Percentiles rank a stretch among this genome's conserved stretches.
These are phyloP conservation scores for Cebidichthys violaceus DNA, from an alignment of 2,113 vertebrate genomes.

Conservation along the genomic window DNA sequence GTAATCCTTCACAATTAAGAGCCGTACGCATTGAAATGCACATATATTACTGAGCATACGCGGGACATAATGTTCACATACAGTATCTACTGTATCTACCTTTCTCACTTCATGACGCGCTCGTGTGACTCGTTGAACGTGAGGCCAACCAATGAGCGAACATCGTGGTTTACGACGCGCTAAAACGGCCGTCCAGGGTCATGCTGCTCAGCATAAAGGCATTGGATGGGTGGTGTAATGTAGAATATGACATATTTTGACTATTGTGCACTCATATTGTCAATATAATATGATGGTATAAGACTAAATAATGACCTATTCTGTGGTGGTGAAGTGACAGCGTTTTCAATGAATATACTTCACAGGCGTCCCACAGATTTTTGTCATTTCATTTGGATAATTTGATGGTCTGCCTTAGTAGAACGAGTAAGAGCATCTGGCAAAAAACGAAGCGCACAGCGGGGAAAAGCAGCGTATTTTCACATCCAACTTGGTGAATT, in stretches of 20 bases:
- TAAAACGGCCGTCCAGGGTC: slow-evolving; percentile 41
- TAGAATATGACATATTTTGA: not conserved
- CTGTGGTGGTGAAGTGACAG: not conserved
- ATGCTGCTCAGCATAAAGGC: not conserved
- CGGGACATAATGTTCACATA: not conserved
- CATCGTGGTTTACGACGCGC: not conserved
- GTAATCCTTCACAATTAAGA: not conserved
- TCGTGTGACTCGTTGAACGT: too few species aligned
- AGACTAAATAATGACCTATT: not conserved
- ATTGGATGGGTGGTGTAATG: not conserved
- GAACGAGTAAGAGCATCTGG: not conserved
- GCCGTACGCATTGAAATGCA: not conserved
- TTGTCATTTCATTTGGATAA: too few species aligned
- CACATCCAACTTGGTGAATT: not conserved
- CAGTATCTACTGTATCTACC: not conserved
- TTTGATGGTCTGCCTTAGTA: not conserved
- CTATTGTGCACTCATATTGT: not conserved
- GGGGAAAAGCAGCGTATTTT: not conserved
- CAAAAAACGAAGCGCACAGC: not conserved
- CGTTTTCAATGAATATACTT: not conserved
- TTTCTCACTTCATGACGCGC: not conserved
- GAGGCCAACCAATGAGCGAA: not conserved
- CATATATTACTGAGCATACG: not conserved
- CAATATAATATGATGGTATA: not conserved
- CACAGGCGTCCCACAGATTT: not conserved